Evolutionary conservation across 2,888 invertebrate species (phyloP).

Genomic region (Gastrophysa polygoni): DNA sequence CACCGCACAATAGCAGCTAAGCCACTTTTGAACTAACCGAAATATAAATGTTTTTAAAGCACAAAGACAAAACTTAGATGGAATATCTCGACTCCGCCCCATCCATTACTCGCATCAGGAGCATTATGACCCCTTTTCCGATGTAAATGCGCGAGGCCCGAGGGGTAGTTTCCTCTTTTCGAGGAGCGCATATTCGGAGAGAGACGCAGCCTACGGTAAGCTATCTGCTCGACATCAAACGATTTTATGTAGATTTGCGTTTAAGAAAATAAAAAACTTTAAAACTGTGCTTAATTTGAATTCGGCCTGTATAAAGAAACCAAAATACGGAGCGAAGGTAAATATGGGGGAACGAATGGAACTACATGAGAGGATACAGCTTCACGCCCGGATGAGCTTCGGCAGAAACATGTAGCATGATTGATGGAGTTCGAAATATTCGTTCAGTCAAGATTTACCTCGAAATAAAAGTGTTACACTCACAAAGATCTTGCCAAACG

Average conservation of each 20-base stretch:
- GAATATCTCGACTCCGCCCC: conserved; percentile 55
- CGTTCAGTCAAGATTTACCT: neutral
- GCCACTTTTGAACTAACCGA: conserved; percentile 42
- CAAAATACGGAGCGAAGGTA: conserved; percentile 44
- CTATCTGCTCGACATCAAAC: conserved; percentile 56
- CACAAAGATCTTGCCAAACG: too few species aligned
- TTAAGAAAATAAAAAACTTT: conserved; percentile 59
- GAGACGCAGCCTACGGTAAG: conserved; percentile 51
- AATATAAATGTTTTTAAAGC: conserved; percentile 58
- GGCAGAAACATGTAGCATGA: conserved; percentile 21
- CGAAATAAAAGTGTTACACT: too few species aligned
- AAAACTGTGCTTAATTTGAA: conserved; percentile 56
- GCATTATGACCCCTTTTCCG: conserved; percentile 52
- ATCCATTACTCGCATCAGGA: conserved; percentile 28
- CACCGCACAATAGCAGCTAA: conserved; percentile 38
- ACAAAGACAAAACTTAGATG: conserved; percentile 58
- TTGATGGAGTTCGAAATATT: conserved; percentile 17
- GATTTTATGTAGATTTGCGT: conserved; percentile 57
- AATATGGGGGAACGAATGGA: conserved; percentile 33
- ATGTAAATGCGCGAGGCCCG: conserved; percentile 56
- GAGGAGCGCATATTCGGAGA: conserved; percentile 43
- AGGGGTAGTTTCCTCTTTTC: conserved; percentile 48
- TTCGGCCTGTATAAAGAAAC: conserved; percentile 53
- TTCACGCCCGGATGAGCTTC: conserved; percentile 24
- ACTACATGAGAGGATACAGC: conserved; percentile 15